phyloP scores from a whole-genome alignment of 1,140 invertebrate species.

The Oedothorax gibbosus region DNA sequence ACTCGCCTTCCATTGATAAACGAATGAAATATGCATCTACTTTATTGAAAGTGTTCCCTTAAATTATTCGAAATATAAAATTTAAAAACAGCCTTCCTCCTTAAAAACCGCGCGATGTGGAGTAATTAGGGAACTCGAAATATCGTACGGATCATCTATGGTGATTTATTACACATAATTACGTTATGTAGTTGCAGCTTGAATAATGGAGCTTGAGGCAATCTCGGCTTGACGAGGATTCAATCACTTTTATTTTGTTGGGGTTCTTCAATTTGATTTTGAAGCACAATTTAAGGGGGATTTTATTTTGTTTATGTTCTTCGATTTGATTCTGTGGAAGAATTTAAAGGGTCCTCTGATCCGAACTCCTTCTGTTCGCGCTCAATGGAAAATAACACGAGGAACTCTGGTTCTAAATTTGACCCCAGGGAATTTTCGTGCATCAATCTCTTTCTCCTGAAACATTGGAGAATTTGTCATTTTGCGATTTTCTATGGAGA shows the following conservation, averaged over 20 bases:
- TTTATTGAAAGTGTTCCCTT: conserved; percentile 42
- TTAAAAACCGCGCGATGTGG: conserved; percentile 42
- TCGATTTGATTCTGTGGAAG: conserved; percentile 2
- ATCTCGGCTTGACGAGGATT: conserved; percentile 52
- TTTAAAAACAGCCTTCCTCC: conserved; percentile 40
- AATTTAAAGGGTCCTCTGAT: neutral
- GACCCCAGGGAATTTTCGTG: conserved; percentile 32
- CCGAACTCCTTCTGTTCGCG: neutral
- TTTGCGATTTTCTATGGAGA: conserved; percentile 31
- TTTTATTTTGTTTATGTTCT: conserved; percentile 6
- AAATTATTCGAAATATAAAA: conserved; percentile 49
- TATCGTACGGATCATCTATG: conserved; percentile 38
- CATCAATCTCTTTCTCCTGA: conserved; percentile 42
- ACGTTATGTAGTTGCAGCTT: conserved; percentile 46
- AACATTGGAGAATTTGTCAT: conserved; percentile 55
- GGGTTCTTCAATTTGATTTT: conserved; percentile 41
- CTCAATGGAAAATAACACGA: conserved; percentile 38
- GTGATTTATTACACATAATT: conserved; percentile 57
- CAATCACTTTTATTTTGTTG: conserved; percentile 53
- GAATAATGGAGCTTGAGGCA: conserved; percentile 46
- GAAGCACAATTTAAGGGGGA: conserved; percentile 6
- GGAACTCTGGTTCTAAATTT: conserved; percentile 44
- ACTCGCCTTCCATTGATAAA: conserved; percentile 21
- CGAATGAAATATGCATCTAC: conserved; percentile 42
- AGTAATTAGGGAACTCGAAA: conserved; percentile 46